Percentiles rank a stretch among this genome's conserved stretches.
Conservation (phyloP, 2,888 invertebrate genomes). For the Resseliella maxima region DNA sequence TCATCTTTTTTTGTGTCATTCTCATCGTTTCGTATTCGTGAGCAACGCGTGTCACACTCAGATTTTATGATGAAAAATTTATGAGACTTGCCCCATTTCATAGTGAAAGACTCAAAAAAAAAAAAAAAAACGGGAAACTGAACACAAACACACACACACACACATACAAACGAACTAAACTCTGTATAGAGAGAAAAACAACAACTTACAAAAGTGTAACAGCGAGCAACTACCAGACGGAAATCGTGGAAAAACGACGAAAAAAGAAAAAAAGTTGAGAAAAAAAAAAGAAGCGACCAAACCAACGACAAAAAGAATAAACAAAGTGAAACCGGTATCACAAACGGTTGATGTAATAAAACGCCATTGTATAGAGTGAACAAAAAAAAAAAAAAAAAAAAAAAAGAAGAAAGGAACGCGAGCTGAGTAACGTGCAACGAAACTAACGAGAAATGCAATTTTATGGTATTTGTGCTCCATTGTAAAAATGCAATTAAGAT, state of each 20-base stretch:
- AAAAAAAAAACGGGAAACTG: neutral
- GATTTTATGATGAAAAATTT: constrained; percentile 48
- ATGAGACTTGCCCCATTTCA: constrained; percentile 29
- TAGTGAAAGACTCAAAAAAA: neutral
- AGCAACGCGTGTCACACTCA: constrained; percentile 30
- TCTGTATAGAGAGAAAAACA: neutral
- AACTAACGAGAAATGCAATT: constrained; percentile 26
- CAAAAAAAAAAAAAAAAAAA: neutral
- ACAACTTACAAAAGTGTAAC: neutral
- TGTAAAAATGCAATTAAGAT: constrained; percentile 56
- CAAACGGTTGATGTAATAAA: constrained; percentile 42
- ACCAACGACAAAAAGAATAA: neutral
- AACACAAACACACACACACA: neutral
- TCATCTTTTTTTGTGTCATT: neutral
- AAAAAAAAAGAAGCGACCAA: neutral
- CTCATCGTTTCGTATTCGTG: neutral
- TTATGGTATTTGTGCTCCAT: constrained; percentile 20
- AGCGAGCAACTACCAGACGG: neutral
- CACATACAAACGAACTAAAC: neutral
- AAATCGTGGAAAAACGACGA: constrained; percentile 31
- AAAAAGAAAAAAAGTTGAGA: neutral
- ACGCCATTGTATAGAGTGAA: neutral
- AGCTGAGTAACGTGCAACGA: neutral
- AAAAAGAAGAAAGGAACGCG: neutral
- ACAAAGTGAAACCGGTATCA: constrained; percentile 19